These are phyloP conservation scores for Tetraodon nigroviridis DNA, from an alignment of 2,113 vertebrate genomes.

Conservation along the genomic window DNA sequence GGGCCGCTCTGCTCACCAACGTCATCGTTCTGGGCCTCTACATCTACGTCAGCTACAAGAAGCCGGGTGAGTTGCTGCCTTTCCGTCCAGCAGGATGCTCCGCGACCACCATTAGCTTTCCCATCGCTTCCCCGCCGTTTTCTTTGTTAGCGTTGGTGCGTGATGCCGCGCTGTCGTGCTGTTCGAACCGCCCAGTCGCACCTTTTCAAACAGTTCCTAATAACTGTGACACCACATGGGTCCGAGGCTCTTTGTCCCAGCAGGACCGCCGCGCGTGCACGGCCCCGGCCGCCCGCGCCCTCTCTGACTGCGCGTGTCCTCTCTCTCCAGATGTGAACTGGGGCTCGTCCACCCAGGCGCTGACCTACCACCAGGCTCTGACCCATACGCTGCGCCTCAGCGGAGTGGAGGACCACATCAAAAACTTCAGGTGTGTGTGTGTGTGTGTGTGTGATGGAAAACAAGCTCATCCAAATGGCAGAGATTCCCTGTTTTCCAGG, in stretches of 20 bases:
- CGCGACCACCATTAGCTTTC: not conserved
- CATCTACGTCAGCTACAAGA: constrained; percentile 98
- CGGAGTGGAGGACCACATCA: constrained; percentile 94
- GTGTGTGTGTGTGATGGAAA: constrained; percentile 59
- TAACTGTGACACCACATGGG: constrained; percentile 42
- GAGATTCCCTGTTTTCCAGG: too few relatives aligned
- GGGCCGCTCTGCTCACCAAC: constrained; percentile 91
- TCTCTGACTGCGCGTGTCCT: constrained; percentile 36
- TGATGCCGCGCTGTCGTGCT: not conserved
- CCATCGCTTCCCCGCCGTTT: too few relatives aligned
- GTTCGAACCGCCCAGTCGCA: not conserved
- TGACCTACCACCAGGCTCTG: constrained; percentile 93
- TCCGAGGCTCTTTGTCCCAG: constrained; percentile 20
- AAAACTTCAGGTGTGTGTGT: constrained; percentile 88
- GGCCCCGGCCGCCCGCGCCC: constrained; percentile 28
- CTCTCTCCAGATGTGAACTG: constrained; percentile 93
- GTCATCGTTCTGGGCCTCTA: constrained; percentile 94
- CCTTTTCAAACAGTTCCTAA: constrained; percentile 7
- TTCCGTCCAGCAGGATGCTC: not conserved
- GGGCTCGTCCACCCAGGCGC: constrained; percentile 96
- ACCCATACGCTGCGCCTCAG: constrained; percentile 92
- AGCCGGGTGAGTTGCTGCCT: constrained; percentile 84
- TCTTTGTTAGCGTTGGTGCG: not conserved
- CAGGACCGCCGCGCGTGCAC: not conserved
- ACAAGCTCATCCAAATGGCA: too few relatives aligned